Conservation (phyloP, 2,113 vertebrate species). For the Paraplagusia blochii region DNA sequence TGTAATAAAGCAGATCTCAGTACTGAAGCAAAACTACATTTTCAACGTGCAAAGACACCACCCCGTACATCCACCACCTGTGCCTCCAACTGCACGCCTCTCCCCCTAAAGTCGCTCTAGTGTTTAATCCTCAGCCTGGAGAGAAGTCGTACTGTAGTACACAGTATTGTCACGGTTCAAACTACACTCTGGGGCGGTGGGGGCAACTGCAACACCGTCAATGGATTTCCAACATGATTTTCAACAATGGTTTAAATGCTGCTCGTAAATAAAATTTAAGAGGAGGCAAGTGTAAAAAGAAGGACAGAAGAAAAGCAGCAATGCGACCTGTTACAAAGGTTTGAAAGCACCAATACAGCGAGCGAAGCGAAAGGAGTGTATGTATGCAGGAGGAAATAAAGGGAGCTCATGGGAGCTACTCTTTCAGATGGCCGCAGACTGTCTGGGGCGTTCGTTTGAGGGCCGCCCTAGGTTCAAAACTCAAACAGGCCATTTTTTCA, state of each 20-base stretch:
- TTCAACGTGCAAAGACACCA: constrained; percentile 6
- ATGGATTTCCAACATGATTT: constrained; percentile 71
- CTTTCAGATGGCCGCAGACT: constrained; percentile 70
- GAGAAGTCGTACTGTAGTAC: constrained; percentile 35
- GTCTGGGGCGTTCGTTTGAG: constrained; percentile 69
- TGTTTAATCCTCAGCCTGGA: constrained; percentile 30
- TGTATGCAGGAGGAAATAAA: constrained; percentile 51
- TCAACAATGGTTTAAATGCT: constrained; percentile 71
- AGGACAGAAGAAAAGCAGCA: constrained; percentile 2
- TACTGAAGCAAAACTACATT: constrained; percentile 34
- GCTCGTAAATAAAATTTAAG: constrained; percentile 63
- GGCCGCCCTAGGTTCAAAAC: constrained; percentile 75
- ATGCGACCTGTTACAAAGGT: constrained; percentile 46
- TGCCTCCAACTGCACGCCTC: constrained; percentile 8
- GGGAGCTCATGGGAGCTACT: constrained; percentile 61
- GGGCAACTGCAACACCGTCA: constrained; percentile 46
- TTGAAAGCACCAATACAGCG: constrained; percentile 43
- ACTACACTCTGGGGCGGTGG: constrained; percentile 40
- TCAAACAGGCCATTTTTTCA: constrained; percentile 75
- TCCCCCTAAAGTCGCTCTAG: constrained; percentile 22
- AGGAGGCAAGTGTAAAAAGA: constrained; percentile 53
- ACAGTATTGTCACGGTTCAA: constrained; percentile 57
- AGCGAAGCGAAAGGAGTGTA: constrained; percentile 42
- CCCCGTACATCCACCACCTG: not conserved
- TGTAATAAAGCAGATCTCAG: constrained; percentile 44